Percentiles rank a stretch among this genome's conserved stretches.
phyloP scores from a whole-genome alignment of 2,888 invertebrate species.

The Chrysomela aeneicollis region DNA sequence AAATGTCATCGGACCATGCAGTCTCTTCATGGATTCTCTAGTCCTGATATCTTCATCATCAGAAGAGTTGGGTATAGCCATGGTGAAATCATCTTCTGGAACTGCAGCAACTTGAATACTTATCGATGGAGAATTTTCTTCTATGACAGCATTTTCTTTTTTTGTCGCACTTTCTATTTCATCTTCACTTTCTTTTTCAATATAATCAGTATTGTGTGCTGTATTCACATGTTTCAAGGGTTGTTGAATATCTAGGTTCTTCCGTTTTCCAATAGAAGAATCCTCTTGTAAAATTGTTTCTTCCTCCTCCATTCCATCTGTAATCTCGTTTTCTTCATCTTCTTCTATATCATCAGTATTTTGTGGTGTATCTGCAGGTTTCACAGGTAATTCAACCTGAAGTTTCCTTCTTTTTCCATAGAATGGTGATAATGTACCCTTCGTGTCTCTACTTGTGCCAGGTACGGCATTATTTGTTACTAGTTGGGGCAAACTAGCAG shows the following conservation, averaged over 20 bases:
- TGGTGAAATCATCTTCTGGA: slow-evolving; percentile 5
- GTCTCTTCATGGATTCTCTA: slow-evolving; percentile 29
- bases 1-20: slow-evolving; percentile 38
- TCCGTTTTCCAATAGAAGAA: not conserved
- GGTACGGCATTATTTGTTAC: slow-evolving; percentile 45
- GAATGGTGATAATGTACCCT: slow-evolving; percentile 56
- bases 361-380: slow-evolving; percentile 27
- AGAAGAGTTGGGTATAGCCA: too few species aligned
- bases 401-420: slow-evolving; percentile 67
- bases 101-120: not conserved
- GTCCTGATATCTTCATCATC: slow-evolving; percentile 27
- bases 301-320: too few species aligned
- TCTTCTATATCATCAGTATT: slow-evolving; percentile 62
- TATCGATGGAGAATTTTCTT: not conserved
- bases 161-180: not conserved
- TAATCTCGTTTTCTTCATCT: slow-evolving; percentile 59
- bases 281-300: not conserved
- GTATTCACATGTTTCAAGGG: too few species aligned
- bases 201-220: not conserved
- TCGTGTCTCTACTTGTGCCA: slow-evolving; percentile 37
- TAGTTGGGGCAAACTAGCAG: slow-evolving; percentile 69
- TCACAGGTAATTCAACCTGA: slow-evolving; percentile 62
- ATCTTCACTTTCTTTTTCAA: not conserved
- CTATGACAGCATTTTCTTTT: not conserved
- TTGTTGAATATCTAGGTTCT: not conserved